Percentiles rank a stretch among this genome's conserved stretches.
These are phyloP conservation scores for Stegostoma tigrinum DNA, from an alignment of 2,113 vertebrate species.

Conservation along the genomic window DNA sequence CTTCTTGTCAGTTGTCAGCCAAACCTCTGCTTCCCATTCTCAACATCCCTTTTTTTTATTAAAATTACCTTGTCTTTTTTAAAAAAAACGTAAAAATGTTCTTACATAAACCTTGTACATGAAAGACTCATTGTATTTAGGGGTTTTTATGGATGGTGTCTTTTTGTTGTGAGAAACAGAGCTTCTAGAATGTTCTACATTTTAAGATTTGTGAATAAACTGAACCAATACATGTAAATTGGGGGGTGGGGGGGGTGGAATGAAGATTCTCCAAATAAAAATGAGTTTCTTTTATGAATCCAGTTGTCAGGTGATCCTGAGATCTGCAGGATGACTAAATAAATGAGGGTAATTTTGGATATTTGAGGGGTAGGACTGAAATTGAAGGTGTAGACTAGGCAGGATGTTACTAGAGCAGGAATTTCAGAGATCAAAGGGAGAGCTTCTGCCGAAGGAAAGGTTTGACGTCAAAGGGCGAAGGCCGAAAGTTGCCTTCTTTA, in stretches of 20 bases:
- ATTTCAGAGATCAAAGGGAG: no score
- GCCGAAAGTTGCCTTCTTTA: no score
- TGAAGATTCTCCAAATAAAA: not conserved
- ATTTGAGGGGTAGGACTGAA: no score
- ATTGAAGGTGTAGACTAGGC: no score
- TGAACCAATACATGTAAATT: not conserved
- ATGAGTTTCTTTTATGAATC: not conserved
- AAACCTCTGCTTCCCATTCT: no score
- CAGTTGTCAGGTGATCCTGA: no score
- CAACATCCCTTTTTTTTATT: not conserved
- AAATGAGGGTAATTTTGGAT: no score
- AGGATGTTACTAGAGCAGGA: no score
- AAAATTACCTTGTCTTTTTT: not conserved
- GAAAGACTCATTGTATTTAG: conserved; percentile 4
- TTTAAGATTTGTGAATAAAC: not conserved
- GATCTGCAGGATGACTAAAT: no score
- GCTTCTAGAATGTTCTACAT: not conserved
- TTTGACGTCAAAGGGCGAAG: no score
- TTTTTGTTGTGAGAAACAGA: not conserved
- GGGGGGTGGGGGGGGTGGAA: not conserved
- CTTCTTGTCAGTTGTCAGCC: not conserved
- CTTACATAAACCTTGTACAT: conserved; percentile 13
- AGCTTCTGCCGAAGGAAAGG: no score
- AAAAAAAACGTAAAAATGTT: conserved; percentile 21
- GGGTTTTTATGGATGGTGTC: not conserved